Percentiles rank a stretch among this genome's conserved stretches.
Evolutionary conservation across 2,797 vertebrate genomes (phyloP).

Genomic region (Lagorchestes hirsutus): DNA sequence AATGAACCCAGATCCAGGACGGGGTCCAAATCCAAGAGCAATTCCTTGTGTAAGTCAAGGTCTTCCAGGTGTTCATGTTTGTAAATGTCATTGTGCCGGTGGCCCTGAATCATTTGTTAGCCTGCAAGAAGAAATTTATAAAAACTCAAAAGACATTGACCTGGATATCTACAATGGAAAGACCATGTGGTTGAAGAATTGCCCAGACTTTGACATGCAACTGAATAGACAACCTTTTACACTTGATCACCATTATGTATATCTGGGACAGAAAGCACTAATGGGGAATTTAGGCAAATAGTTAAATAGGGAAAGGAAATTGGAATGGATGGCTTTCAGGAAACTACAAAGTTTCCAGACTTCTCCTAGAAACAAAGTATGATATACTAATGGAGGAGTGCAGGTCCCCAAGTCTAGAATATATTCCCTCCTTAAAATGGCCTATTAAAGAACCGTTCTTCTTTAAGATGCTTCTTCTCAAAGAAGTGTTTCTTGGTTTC

Average conservation of each 20-base stretch:
- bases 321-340: background rate
- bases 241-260: background rate
- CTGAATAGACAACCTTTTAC: background rate
- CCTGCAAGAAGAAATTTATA: background rate
- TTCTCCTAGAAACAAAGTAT: background rate
- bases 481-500: background rate
- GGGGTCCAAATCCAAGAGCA: background rate
- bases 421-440: background rate
- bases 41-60: background rate
- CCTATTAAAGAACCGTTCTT: background rate
- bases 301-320: background rate
- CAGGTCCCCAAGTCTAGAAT: background rate
- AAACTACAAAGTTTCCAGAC: background rate
- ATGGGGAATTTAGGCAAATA: background rate
- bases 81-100: background rate
- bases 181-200: background rate
- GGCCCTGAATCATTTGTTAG: background rate
- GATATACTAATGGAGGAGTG: background rate
- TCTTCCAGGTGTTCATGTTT: background rate
- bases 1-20: background rate
- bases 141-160: background rate
- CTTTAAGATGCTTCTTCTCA: background rate
- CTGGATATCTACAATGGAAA: background rate
- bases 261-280: background rate
- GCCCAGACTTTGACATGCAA: background rate